Evolutionary conservation across 2,797 vertebrate species (phyloP).

Genomic region (Champsocephalus esox): DNA sequence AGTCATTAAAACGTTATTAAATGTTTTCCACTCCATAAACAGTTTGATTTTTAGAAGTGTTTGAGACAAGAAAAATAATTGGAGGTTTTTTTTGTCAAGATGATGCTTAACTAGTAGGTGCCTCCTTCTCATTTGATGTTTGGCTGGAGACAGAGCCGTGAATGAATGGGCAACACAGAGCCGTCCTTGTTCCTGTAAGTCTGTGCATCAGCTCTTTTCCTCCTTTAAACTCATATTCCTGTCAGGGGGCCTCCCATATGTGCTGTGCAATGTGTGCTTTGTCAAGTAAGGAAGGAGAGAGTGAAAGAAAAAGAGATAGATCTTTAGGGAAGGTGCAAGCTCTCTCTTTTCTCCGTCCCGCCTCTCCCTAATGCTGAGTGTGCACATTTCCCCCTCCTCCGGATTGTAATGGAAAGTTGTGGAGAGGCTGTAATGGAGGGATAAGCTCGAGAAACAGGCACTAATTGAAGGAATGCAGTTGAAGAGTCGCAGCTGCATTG

Average conservation of each 20-base stretch:
- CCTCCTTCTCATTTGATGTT: constrained; percentile 56
- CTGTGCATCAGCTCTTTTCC: constrained; percentile 70
- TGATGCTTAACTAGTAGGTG: constrained; percentile 39
- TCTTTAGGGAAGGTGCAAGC: constrained; percentile 58
- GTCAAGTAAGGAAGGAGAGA: constrained; percentile 54
- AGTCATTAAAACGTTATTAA: constrained; percentile 51
- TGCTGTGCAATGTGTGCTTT: constrained; percentile 72
- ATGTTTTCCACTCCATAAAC: constrained; percentile 65
- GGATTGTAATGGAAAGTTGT: constrained; percentile 65
- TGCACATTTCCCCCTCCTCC: constrained; percentile 47
- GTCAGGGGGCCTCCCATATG: constrained; percentile 77
- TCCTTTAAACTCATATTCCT: constrained; percentile 75
- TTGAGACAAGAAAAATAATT: constrained; percentile 26
- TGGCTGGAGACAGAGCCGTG: constrained; percentile 61
- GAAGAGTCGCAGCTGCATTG: constrained; percentile 45
- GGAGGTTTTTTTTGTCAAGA: constrained; percentile 3
- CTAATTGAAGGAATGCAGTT: constrained; percentile 63
- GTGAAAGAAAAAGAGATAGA: constrained; percentile 52
- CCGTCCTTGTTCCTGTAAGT: constrained; percentile 76
- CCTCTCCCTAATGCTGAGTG: constrained; percentile 45
- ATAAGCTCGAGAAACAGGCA: constrained; percentile 43
- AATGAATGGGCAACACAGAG: constrained; percentile 73
- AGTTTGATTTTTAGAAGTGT: constrained; percentile 28
- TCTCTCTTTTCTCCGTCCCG: constrained; percentile 45
- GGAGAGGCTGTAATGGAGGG: constrained; percentile 60